Evolutionary conservation across 1,140 invertebrate genomes (phyloP).

Genomic region (Drosophila bocqueti): DNA sequence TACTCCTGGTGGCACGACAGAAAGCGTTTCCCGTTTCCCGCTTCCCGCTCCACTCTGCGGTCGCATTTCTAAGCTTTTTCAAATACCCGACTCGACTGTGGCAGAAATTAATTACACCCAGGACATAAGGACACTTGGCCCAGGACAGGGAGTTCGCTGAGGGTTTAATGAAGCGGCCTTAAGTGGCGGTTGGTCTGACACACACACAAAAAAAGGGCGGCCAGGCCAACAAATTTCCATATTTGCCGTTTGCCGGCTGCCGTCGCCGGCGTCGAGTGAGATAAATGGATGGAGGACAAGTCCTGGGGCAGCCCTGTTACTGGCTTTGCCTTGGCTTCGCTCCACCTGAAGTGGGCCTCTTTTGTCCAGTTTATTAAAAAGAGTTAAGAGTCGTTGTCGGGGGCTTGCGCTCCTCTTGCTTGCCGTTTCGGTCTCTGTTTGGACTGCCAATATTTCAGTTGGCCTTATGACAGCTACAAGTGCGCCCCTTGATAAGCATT

Average conservation of each 20-base stretch:
- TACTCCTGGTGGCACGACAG: constrained; percentile 33
- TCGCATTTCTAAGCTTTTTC: constrained; percentile 55
- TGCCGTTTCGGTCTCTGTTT: constrained; percentile 25
- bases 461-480: constrained; percentile 79
- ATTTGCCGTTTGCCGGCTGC: constrained; percentile 50
- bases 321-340: constrained; percentile 2
- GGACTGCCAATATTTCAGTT: constrained; percentile 73
- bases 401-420: constrained; percentile 13
- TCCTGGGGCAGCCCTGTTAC: constrained; percentile 38
- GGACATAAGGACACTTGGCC: constrained; percentile 64
- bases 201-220: constrained; percentile 32
- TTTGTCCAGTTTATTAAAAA: constrained; percentile 51
- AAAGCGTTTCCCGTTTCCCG: constrained; percentile 8
- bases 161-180: constrained; percentile 78
- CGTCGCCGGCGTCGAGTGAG: constrained; percentile 61
- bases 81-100: constrained; percentile 54
- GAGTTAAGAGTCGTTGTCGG: not conserved
- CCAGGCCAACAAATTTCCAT: constrained; percentile 64
- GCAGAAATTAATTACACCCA: constrained; percentile 74
- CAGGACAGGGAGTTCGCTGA: constrained; percentile 51
- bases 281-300: constrained; percentile 64
- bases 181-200: constrained; percentile 23
- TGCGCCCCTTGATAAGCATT: constrained; percentile 73
- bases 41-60: not conserved
- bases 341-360: constrained; percentile 49